phyloP scores from a whole-genome alignment of 2,113 vertebrate species.

The Apus apus region DNA sequence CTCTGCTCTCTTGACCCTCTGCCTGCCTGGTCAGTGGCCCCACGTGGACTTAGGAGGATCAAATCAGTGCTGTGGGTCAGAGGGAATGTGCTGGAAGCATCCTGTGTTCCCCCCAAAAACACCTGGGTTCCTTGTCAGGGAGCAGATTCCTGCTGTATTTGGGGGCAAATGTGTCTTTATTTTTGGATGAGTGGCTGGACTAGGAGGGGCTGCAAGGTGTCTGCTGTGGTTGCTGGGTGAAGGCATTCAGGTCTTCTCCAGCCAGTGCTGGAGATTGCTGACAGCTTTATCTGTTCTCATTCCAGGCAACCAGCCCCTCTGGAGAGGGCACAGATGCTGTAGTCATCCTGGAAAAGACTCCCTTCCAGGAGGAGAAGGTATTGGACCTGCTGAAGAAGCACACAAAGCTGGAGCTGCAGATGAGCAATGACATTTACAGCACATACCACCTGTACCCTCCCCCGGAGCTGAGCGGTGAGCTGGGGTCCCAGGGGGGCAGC shows the following conservation, averaged over 20 bases:
- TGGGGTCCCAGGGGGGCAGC: no score
- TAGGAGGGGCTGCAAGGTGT: fast-evolving
- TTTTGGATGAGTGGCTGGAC: not conserved
- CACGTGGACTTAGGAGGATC: fast-evolving
- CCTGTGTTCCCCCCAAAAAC: not conserved
- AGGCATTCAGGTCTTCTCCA: not conserved
- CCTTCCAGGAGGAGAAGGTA: constrained; percentile 85
- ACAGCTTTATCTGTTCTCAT: not conserved
- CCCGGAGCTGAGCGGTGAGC: constrained; percentile 83
- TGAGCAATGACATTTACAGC: constrained; percentile 94
- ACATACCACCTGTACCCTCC: constrained; percentile 86
- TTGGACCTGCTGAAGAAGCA: constrained; percentile 76
- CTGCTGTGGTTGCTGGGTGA: not conserved
- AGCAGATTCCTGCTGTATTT: not conserved
- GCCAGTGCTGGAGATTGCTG: not conserved
- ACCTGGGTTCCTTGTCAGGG: not conserved
- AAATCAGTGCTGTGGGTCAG: not conserved
- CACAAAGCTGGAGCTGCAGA: constrained; percentile 80
- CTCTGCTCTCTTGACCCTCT: not conserved
- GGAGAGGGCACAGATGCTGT: constrained; percentile 82
- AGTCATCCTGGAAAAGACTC: constrained; percentile 93
- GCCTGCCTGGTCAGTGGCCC: fast-evolving
- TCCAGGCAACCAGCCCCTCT: constrained; percentile 74
- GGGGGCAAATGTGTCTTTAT: not conserved
- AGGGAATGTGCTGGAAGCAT: not conserved